Conservation (phyloP, 2,888 invertebrate species). For the Sturmia bella region DNA sequence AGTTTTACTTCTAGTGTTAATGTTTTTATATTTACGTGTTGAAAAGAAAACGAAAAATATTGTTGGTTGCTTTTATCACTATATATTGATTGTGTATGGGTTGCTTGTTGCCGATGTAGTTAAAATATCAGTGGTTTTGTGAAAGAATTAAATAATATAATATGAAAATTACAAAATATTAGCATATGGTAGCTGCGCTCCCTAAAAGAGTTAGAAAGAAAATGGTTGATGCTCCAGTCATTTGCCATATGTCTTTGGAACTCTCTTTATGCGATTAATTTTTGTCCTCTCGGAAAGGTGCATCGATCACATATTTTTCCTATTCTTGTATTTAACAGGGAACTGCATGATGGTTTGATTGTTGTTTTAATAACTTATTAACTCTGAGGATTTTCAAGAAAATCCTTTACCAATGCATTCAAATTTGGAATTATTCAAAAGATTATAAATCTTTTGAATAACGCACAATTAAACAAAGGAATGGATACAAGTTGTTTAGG, state of each 20-base stretch:
- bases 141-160: not conserved
- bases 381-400: not conserved
- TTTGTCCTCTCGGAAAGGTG: not conserved
- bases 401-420: too few relatives aligned
- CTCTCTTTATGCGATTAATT: not conserved
- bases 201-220: not conserved
- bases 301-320: conserved; percentile 18
- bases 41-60: conserved; percentile 4
- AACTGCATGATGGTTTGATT: conserved; percentile 65
- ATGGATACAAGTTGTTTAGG: too few relatives aligned
- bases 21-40: conserved; percentile 9
- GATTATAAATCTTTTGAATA: too few relatives aligned
- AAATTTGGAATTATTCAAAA: too few relatives aligned
- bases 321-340: conserved; percentile 47
- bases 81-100: not conserved
- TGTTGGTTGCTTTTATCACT: not conserved
- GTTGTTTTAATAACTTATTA: not conserved
- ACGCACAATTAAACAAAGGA: too few relatives aligned
- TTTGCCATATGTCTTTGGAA: not conserved
- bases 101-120: not conserved
- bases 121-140: not conserved
- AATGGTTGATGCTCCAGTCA: not conserved
- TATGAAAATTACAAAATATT: not conserved
- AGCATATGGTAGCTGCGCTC: conserved; percentile 12
- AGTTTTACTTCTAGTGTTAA: conserved; percentile 1